Evolutionary conservation across 2,113 vertebrate species (phyloP).

Genomic region (Neodontobutis hainanensis): DNA sequence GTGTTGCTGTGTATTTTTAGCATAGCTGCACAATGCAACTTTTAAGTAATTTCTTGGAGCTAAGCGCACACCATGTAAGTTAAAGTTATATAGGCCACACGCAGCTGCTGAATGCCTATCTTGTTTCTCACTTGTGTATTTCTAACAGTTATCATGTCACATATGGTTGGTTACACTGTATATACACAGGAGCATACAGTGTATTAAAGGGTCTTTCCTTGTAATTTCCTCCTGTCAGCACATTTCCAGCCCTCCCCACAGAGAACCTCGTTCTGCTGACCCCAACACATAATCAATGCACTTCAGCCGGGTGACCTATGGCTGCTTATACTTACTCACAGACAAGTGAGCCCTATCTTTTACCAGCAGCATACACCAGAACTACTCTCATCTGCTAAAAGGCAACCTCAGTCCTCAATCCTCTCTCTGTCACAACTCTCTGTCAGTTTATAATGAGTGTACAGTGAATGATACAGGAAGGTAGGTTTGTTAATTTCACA

Average conservation of each 20-base stretch:
- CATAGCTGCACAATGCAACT: constrained; percentile 28
- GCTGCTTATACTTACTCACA: constrained; percentile 7
- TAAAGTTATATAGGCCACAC: constrained; percentile 24
- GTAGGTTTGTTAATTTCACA: constrained; percentile 30
- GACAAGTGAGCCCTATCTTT: constrained; percentile 17
- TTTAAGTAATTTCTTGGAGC: constrained; percentile 47
- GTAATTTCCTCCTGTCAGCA: constrained; percentile 54
- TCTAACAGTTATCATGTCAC: background rate
- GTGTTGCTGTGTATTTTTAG: constrained; percentile 55
- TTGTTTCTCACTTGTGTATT: background rate
- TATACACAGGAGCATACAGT: background rate
- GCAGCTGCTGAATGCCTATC: constrained; percentile 5
- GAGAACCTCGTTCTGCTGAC: constrained; percentile 57
- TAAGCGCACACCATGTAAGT: constrained; percentile 21
- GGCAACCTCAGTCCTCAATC: constrained; percentile 13
- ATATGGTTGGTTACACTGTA: background rate
- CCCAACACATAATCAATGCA: constrained; percentile 53
- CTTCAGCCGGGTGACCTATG: constrained; percentile 46
- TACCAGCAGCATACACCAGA: constrained; percentile 17
- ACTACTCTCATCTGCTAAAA: constrained; percentile 34
- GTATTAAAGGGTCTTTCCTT: background rate
- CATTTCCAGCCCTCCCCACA: constrained; percentile 23
- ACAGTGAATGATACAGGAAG: constrained; percentile 16
- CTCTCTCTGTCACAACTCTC: constrained; percentile 1
- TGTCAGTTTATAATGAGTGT: constrained; percentile 13